Evolutionary conservation across 2,888 invertebrate genomes (phyloP).

Genomic region (Himalopsyche kuldschensis): DNA sequence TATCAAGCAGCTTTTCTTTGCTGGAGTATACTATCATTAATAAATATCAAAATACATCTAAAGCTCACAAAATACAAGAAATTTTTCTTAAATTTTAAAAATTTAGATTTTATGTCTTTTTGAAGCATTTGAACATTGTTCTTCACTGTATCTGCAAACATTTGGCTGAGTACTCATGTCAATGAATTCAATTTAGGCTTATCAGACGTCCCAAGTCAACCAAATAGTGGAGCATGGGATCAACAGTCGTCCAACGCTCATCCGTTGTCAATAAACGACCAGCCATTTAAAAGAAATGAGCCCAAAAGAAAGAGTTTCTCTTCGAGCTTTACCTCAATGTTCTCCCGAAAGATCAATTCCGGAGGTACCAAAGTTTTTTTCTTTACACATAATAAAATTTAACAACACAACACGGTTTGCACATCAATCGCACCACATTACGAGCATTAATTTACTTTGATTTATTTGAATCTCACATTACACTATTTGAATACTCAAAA

Average conservation of each 20-base stretch:
- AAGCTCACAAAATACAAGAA: no score
- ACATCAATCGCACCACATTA: background rate
- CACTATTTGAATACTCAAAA: background rate
- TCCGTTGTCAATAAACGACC: constrained; percentile 43
- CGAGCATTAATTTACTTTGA: background rate
- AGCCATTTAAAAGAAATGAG: constrained; percentile 66
- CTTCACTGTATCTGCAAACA: background rate
- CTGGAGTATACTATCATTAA: background rate
- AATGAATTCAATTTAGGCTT: background rate
- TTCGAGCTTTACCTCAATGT: constrained; percentile 74
- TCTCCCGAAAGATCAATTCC: constrained; percentile 61
- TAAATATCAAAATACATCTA: no score
- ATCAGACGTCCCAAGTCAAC: constrained; percentile 30
- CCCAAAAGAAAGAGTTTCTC: constrained; percentile 76
- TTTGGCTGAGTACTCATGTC: background rate
- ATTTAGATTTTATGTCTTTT: no score
- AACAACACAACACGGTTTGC: background rate
- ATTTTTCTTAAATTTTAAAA: no score
- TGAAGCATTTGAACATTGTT: no score
- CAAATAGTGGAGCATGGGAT: constrained; percentile 36
- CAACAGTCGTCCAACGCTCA: constrained; percentile 20
- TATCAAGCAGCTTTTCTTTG: background rate
- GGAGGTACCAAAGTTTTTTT: constrained; percentile 45
- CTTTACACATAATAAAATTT: background rate
- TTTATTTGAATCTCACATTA: background rate